These are phyloP conservation scores for Darevskia nairensis DNA, from an alignment of 2,797 vertebrate genomes.

Conservation along the genomic window DNA sequence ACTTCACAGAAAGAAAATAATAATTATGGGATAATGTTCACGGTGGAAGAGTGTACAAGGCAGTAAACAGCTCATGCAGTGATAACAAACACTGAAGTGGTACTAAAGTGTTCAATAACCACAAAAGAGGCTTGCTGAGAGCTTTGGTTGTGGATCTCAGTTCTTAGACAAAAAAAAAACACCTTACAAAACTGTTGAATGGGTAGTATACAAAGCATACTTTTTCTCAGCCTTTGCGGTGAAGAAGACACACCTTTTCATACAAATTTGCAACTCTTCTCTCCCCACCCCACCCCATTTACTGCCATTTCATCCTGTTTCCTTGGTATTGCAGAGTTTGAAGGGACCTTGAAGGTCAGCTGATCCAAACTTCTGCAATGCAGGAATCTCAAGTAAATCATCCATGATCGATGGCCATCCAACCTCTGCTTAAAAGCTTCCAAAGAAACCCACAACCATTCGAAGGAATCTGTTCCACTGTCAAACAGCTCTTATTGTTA, in stretches of 20 bases:
- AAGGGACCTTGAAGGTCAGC: too few species aligned
- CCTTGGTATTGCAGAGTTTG: background rate
- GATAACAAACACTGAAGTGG: background rate
- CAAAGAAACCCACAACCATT: too few species aligned
- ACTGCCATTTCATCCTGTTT: background rate
- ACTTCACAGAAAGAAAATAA: constrained; percentile 31
- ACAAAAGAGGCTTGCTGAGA: constrained; percentile 19
- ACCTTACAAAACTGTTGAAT: background rate
- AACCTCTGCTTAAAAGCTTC: too few species aligned
- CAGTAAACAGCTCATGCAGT: constrained; percentile 20
- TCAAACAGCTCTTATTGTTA: too few species aligned
- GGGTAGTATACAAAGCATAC: background rate
- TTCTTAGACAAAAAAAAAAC: background rate
- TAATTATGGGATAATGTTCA: constrained; percentile 43
- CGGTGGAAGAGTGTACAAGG: background rate
- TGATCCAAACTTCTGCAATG: too few species aligned
- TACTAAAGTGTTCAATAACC: constrained; percentile 24
- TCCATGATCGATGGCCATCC: too few species aligned
- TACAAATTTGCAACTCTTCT: background rate
- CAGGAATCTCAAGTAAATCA: too few species aligned
- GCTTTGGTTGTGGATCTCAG: background rate
- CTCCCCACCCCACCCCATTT: background rate
- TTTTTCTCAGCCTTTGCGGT: background rate
- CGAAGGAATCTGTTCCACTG: too few species aligned
- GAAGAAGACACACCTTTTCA: background rate